Conservation (phyloP, 2,888 invertebrate species). For the Lepeophtheirus nordmannii region DNA sequence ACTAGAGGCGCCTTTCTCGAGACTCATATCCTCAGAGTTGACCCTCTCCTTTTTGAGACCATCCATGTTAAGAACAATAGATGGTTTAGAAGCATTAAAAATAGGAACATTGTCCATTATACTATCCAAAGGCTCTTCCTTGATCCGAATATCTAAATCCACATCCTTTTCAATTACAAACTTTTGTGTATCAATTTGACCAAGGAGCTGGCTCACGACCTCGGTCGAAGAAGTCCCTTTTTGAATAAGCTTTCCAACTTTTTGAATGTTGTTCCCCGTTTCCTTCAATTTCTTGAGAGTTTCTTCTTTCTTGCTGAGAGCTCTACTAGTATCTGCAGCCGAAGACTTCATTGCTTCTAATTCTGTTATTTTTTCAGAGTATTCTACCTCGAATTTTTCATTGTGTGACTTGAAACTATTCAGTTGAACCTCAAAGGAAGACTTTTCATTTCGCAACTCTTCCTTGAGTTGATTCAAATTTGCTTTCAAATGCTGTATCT, state of each 20-base stretch:
- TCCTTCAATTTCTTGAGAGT: not conserved
- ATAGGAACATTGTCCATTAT: not conserved
- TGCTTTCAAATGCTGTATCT: not conserved
- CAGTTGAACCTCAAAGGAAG: not conserved
- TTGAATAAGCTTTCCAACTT: too few relatives aligned
- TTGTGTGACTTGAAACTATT: not conserved
- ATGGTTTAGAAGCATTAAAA: not conserved
- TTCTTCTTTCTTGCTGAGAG: not conserved
- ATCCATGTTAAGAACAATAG: not conserved
- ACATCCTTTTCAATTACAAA: not conserved
- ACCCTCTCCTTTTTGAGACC: not conserved
- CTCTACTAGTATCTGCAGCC: not conserved
- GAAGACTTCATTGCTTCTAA: slow-evolving; percentile 1
- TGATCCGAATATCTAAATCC: too few relatives aligned
- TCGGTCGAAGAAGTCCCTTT: not conserved
- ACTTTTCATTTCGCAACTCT: not conserved
- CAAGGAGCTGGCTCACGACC: not conserved
- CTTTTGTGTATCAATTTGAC: not conserved
- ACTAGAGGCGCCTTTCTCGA: not conserved
- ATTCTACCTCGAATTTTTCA: not conserved
- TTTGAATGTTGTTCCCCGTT: too few relatives aligned
- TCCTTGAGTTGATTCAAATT: not conserved
- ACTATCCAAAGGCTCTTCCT: not conserved
- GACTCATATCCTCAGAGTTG: not conserved
- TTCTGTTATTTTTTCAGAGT: not conserved